Percentiles rank a stretch among this genome's conserved stretches.
Evolutionary conservation across 1,140 invertebrate species (phyloP).

Genomic region (Aradophagus sp.): DNA sequence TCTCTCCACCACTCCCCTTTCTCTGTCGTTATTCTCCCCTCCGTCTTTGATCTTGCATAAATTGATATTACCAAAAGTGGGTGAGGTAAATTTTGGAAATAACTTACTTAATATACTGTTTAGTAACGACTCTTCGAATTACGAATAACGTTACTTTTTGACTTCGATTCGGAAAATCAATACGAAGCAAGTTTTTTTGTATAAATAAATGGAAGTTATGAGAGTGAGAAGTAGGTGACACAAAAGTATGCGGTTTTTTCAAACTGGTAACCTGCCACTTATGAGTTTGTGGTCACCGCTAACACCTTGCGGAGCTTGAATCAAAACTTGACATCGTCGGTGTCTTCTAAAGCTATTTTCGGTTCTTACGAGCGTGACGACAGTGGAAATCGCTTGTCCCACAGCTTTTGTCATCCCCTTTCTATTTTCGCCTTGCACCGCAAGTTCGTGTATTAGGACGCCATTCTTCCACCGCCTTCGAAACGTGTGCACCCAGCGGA

Average conservation of each 20-base stretch:
- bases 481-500: constrained; percentile 14
- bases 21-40: no score
- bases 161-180: no score
- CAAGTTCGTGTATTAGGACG: neutral
- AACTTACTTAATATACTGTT: no score
- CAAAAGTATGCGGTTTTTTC: no score
- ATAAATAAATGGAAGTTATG: no score
- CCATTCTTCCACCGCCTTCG: constrained; percentile 10
- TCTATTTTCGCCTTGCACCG: constrained; percentile 10
- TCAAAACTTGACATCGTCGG: constrained; percentile 17
- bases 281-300: constrained; percentile 58
- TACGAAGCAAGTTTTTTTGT: no score
- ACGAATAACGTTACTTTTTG: no score
- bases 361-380: constrained; percentile 25
- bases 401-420: constrained; percentile 3
- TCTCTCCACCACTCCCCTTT: constrained; percentile 13
- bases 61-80: no score
- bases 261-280: constrained; percentile 38
- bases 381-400: constrained; percentile 13
- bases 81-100: no score
- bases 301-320: constrained; percentile 62
- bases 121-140: no score
- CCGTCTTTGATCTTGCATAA: no score
- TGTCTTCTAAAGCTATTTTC: constrained; percentile 32
- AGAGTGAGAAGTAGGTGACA: no score